Evolutionary conservation across 2,888 invertebrate genomes (phyloP).

Genomic region (Trichogramma evanescens): DNA sequence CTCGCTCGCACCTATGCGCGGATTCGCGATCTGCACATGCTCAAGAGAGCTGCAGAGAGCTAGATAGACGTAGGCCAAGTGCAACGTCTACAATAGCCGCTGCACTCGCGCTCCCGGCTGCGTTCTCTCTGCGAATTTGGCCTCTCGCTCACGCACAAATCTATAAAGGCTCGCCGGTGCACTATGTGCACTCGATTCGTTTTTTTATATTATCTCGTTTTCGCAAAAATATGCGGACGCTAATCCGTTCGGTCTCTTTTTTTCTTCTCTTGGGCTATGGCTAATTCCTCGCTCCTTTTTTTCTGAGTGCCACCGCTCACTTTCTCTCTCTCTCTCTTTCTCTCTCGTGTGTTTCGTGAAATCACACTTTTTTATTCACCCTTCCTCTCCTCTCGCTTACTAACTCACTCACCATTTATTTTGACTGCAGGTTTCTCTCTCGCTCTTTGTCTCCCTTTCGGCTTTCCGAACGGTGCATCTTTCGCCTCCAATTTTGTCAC

Average conservation of each 20-base stretch:
- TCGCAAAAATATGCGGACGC: conserved; percentile 42
- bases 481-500: background rate
- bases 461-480: background rate
- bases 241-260: conserved; percentile 34
- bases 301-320: conserved; percentile 5
- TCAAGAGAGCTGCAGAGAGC: conserved; percentile 6
- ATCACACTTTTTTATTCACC: background rate
- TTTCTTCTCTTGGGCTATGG: conserved; percentile 12
- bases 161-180: background rate
- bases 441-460: background rate
- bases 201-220: conserved; percentile 45
- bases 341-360: too few relatives aligned
- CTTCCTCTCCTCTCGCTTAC: conserved; percentile 12
- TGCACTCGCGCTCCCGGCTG: too few relatives aligned
- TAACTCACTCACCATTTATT: background rate
- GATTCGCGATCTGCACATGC: too few relatives aligned
- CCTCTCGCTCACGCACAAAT: too few relatives aligned
- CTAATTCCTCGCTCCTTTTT: conserved; percentile 15
- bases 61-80: conserved; percentile 15
- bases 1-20: conserved; percentile 9
- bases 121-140: too few relatives aligned
- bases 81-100: conserved; percentile 24
- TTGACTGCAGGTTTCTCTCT: background rate
- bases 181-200: conserved; percentile 21
- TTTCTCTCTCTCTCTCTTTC: background rate